Base-by-base conservation (phyloP, 2,113 vertebrate genomes). In the Phrynosoma platyrhinos region DNA sequence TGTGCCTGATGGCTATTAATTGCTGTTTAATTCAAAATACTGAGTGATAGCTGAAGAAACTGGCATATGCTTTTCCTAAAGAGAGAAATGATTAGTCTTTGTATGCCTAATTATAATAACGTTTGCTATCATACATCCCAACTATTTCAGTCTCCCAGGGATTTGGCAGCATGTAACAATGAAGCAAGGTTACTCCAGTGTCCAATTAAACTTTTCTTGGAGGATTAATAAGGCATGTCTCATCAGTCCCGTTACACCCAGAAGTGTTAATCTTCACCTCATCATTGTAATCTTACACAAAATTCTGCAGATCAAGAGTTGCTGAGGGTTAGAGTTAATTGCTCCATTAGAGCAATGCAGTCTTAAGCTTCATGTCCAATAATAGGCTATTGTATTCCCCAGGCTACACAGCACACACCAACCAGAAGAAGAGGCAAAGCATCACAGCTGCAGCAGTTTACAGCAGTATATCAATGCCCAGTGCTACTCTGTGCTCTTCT, bases 201-300 rank as follows among this genome's bases (percentile, higher is more conserved):
- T 94, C 95, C 96, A 97, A 96, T 97, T 97, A 96, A 94, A 94
- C 81, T 94, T 96, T 95, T 95, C 93, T 95, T 95, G 91, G 91
- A 92, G 93, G 95, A 96, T 97, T 97, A 95, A 94, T 95, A 97
- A 96, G 88, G 96, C 94, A 93, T 94, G 94, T 95, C 92, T 95
- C 94, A 94, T 96, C 95, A 97, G 90, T 87, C 80, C 55, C 82
- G 68, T 52, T 83, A 89, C 74, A 96, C 94, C 88, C 91, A 94
- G 93, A 94, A 94, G 93, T 96, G 92, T 94, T 97, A 95, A 95
- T 96, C 95, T 96, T 94, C 87, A 95, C 91, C 91, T 96, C 95
- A 94, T 93, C 89, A 76, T 89, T 92, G 81, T 94, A 95, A 95
- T 96, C 94, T 94, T 90, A 91, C 95, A 92, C 91, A 95, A 92